Evolutionary conservation across 92 coral and sea anemone genomes (phyloP).

Genomic region (Umimayanthus kanabou): DNA sequence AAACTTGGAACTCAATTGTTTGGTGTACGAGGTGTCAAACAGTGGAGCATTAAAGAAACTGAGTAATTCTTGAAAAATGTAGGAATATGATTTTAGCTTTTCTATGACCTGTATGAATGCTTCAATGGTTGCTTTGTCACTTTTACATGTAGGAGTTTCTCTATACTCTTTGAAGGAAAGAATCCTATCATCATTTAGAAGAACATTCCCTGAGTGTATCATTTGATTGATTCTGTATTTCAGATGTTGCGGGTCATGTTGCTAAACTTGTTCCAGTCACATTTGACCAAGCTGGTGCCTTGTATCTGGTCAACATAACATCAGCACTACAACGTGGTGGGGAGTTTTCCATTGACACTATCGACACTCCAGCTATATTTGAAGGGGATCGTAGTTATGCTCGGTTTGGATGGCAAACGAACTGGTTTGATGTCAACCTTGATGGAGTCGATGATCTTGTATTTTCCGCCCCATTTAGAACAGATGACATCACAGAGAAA

Average conservation of each 20-base stretch:
- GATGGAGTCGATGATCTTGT: conserved; percentile 85
- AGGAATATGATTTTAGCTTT: too few species aligned
- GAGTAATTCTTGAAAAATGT: too few species aligned
- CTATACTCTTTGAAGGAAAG: background rate
- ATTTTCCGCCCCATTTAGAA: conserved; percentile 88
- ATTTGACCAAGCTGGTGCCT: conserved; percentile 86
- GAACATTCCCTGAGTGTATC: background rate
- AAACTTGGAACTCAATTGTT: too few species aligned
- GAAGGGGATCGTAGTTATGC: conserved; percentile 96
- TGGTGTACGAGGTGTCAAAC: too few species aligned
- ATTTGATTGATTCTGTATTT: background rate
- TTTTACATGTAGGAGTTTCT: too few species aligned
- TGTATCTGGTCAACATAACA: conserved; percentile 70
- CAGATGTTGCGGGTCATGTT: conserved; percentile 73
- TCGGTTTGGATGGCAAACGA: conserved; percentile 82
- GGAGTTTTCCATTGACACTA: conserved; percentile 45
- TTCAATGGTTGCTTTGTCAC: too few species aligned
- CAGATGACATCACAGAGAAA: conserved; percentile 81
- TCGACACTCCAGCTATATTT: conserved; percentile 60
- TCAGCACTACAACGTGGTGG: conserved; percentile 54
- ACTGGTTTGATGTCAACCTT: conserved; percentile 73
- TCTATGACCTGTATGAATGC: too few species aligned
- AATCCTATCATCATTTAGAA: background rate
- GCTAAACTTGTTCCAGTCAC: conserved; percentile 49
- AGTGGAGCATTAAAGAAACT: too few species aligned